A percentile compares a stretch with the other conserved stretches of the same genome.
Conservation (phyloP, 2,888 invertebrate genomes). For the Hemistola chrysoprasaria region DNA sequence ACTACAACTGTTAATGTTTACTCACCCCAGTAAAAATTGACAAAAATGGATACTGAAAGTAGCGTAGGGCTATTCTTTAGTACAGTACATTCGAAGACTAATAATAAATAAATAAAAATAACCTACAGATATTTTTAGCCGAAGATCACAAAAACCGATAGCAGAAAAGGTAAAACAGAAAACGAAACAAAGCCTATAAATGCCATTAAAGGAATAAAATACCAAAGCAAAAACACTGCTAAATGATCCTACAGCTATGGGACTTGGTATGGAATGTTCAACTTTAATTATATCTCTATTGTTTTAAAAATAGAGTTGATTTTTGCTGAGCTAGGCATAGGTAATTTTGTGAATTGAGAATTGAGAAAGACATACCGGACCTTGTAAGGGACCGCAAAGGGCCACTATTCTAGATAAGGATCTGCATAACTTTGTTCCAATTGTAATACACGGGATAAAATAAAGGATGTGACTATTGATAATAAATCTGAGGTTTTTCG, state of each 20-base stretch:
- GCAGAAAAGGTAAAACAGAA: background rate
- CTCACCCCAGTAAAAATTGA: no score
- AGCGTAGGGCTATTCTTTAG: no score
- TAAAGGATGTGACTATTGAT: no score
- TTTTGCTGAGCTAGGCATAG: conserved; percentile 1
- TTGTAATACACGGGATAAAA: conserved; percentile 19
- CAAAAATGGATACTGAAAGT: no score
- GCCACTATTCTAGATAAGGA: conserved; percentile 49
- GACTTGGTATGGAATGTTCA: no score
- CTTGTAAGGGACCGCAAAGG: conserved; percentile 61
- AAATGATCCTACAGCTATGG: conserved; percentile 5
- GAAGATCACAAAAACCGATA: no score
- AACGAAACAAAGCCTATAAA: conserved; percentile 1
- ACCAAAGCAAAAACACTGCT: conserved; percentile 8
- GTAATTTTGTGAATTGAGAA: conserved; percentile 34
- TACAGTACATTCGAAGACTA: no score
- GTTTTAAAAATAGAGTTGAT: background rate
- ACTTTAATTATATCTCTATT: background rate
- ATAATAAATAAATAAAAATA: no score
- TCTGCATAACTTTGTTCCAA: conserved; percentile 50
- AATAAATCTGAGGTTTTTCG: no score
- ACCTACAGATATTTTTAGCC: no score
- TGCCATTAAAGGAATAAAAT: conserved; percentile 1
- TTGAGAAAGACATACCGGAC: conserved; percentile 55
- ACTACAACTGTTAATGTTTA: no score